Evolutionary conservation across 1,140 invertebrate genomes (phyloP).

Genomic region (Lepidurus packardi): DNA sequence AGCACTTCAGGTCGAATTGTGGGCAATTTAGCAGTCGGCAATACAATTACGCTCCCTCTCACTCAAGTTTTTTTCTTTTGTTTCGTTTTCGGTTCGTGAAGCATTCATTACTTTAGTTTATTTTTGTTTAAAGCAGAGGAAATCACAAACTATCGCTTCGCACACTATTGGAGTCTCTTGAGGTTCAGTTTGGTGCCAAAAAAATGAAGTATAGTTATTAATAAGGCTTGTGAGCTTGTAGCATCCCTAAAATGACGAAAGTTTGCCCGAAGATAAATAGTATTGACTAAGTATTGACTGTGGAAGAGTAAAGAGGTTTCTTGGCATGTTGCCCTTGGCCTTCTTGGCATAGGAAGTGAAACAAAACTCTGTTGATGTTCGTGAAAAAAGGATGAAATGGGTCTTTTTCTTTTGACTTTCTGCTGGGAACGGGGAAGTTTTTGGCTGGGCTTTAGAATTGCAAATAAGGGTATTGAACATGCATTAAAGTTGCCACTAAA

Average conservation of each 20-base stretch:
- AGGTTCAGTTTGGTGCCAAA: not conserved
- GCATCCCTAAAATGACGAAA: not conserved
- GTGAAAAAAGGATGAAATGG: not conserved
- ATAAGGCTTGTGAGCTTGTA: not conserved
- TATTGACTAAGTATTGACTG: not conserved
- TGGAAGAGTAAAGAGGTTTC: not conserved
- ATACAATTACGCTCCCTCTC: not conserved
- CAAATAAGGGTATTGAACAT: not conserved
- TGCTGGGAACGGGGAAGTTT: not conserved
- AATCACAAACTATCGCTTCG: not conserved
- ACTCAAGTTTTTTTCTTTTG: too few relatives aligned
- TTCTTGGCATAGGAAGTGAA: not conserved
- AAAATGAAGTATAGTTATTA: not conserved
- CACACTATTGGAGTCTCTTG: not conserved
- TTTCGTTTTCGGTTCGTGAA: too few relatives aligned
- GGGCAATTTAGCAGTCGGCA: not conserved
- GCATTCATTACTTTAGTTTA: not conserved
- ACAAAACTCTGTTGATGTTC: not conserved
- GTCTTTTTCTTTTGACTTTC: conserved; percentile 12
- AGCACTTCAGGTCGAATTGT: not conserved
- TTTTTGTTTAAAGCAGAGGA: not conserved
- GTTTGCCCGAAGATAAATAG: not conserved
- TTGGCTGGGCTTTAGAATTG: not conserved
- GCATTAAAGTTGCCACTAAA: conserved; percentile 2
- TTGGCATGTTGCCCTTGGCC: conserved; percentile 6